Percentiles rank a stretch among this genome's conserved stretches.
These are phyloP conservation scores for Echinops telfairi DNA, from an alignment of 2,113 vertebrate genomes.

Conservation along the genomic window DNA sequence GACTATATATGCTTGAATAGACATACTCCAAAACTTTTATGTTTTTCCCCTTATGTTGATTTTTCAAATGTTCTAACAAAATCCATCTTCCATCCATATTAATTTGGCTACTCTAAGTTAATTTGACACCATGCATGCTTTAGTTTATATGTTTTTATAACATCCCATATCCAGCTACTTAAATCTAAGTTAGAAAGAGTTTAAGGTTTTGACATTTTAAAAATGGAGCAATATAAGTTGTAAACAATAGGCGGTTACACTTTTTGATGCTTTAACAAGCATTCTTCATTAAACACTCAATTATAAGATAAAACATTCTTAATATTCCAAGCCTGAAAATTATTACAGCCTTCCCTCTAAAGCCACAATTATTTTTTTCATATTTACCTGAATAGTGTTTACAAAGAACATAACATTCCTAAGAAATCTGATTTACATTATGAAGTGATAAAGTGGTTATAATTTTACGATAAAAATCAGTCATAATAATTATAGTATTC, in stretches of 20 bases:
- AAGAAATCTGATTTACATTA: conserved; percentile 61
- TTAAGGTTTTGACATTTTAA: conserved; percentile 42
- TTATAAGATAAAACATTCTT: conserved; percentile 56
- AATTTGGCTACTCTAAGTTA: background rate
- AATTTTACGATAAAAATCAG: conserved; percentile 80
- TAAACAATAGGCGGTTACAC: background rate
- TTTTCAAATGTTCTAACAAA: conserved; percentile 29
- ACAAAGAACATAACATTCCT: conserved; percentile 58
- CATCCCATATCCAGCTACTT: background rate
- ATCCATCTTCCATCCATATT: background rate
- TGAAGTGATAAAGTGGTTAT: conserved; percentile 72
- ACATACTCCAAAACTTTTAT: background rate
- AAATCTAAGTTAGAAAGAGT: background rate
- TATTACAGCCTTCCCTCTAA: conserved; percentile 35
- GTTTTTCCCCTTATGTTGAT: background rate
- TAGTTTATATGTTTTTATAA: background rate
- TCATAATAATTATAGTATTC: conserved; percentile 81
- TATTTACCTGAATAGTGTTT: conserved; percentile 74
- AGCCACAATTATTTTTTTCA: background rate
- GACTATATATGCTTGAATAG: background rate
- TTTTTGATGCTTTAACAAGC: conserved; percentile 31
- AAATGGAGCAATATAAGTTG: conserved; percentile 8
- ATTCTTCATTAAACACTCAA: conserved; percentile 38
- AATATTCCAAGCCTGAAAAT: conserved; percentile 60
- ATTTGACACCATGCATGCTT: background rate